Base-by-base conservation (phyloP, 2,113 vertebrate species). In the Calyptommatus sinebrachiatus region DNA sequence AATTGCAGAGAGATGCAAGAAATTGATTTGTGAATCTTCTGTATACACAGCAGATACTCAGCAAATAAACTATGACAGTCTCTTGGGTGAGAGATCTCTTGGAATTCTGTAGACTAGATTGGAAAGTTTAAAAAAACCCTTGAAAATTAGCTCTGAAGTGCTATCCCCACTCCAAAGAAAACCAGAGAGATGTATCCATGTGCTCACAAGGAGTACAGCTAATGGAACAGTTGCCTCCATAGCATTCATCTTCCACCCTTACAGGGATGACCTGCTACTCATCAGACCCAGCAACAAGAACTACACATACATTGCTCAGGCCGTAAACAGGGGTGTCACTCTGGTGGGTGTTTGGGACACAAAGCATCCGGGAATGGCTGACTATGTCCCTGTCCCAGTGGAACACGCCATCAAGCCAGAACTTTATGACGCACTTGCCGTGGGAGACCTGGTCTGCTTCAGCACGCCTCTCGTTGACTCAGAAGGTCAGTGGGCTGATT, bases 381-480 rank as follows among this genome's bases (percentile, higher is more conserved):
- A 95, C 45, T 94, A 93, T 22, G 73, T 92, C 35, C 90, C 94
- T 8, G 89, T 95, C 24, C 82, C 91, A 5, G 93, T 94, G 53
- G 89, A 93, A 7, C 85, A 93, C 0, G 92, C 92, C 81, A 94
- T 95, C 14, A 82, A 90, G 65, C 93, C 93, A 1, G 84, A 92
- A 41, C 68, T 82, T 21, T 78, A 81, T 21, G 73, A 71, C 21
- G 63, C 85, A 0, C 75, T 86, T 31, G 89, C 82, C 21, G 72
- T 91, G 1, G 94, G 95, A 18, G 93, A 95, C 29, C 83, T 94
- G n/a, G 85, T 95, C 87, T 95, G 95, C 83, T 94, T 95, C 89
- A 88, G 79, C 76, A 92, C 91, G 1, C 68, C 89, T 31, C 91
- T 95, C 0, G 90, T 93, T 65, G 84, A 65, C 80, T 85, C 83